phyloP scores from a whole-genome alignment of 2,888 invertebrate genomes.

The Gordius sp. region DNA sequence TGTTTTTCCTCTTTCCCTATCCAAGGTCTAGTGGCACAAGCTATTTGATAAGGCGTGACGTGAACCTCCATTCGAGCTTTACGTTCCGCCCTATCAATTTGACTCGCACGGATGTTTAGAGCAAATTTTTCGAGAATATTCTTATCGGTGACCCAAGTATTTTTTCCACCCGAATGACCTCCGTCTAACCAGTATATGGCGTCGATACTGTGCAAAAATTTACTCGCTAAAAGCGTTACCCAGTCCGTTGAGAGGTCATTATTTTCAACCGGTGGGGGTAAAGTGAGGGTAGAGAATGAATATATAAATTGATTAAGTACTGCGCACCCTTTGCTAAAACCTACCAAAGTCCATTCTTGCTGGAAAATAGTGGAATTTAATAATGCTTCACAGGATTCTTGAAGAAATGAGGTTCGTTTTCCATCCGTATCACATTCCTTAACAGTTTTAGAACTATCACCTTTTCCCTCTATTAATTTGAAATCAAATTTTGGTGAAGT shows the following conservation, averaged over 20 bases:
- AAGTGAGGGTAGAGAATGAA: slow-evolving; percentile 40
- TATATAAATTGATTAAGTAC: slow-evolving; percentile 65
- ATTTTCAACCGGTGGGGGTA: too few relatives aligned
- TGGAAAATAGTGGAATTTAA: not conserved
- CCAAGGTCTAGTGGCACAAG: slow-evolving; percentile 51
- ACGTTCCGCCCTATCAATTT: slow-evolving; percentile 32
- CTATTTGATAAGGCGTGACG: slow-evolving; percentile 66
- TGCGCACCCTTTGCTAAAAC: slow-evolving; percentile 73
- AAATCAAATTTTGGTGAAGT: too few relatives aligned
- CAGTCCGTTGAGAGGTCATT: too few relatives aligned
- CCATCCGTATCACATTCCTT: not conserved
- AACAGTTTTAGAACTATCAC: not conserved
- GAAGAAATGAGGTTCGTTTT: not conserved
- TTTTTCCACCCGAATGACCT: slow-evolving; percentile 58
- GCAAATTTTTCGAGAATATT: slow-evolving; percentile 45
- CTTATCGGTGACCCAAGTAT: slow-evolving; percentile 58
- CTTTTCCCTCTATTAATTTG: too few relatives aligned
- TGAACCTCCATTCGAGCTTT: slow-evolving; percentile 36
- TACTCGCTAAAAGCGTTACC: slow-evolving; percentile 28
- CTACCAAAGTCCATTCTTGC: slow-evolving; percentile 36
- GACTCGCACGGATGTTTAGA: slow-evolving; percentile 34
- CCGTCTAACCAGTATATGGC: slow-evolving; percentile 70
- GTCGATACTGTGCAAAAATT: slow-evolving; percentile 33
- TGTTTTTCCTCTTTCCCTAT: slow-evolving; percentile 52
- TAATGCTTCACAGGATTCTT: too few relatives aligned